Conservation (phyloP, 2,113 vertebrate species). For the Ovis canadensis region DNA sequence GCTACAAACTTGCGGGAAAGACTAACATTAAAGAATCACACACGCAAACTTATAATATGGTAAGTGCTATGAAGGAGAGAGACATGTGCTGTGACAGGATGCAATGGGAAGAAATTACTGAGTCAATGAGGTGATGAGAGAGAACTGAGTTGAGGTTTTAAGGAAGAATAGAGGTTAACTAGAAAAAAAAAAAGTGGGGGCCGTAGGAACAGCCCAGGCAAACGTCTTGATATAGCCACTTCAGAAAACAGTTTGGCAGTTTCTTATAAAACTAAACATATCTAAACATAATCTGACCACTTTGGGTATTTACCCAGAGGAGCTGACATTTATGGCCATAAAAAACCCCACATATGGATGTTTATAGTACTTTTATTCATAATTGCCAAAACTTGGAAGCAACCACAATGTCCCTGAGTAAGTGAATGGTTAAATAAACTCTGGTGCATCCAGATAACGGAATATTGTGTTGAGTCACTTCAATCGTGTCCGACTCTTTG, state of each 20-base stretch:
- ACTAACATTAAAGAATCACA: background rate
- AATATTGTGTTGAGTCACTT: background rate
- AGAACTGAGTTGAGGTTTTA: background rate
- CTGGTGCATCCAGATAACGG: background rate
- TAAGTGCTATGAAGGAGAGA: background rate
- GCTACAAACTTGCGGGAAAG: background rate
- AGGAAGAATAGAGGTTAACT: background rate
- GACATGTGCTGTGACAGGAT: background rate
- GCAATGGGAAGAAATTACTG: background rate
- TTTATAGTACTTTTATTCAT: background rate
- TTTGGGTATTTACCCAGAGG: background rate
- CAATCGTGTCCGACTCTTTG: background rate
- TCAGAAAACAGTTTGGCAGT: background rate
- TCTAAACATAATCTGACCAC: background rate
- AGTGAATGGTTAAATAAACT: background rate
- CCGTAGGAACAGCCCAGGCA: background rate
- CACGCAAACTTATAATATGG: background rate
- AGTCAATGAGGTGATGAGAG: background rate
- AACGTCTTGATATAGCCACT: background rate
- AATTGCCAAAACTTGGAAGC: background rate
- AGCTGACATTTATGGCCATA: background rate
- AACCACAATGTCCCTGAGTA: background rate
- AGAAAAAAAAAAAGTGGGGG: background rate
- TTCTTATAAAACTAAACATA: conserved; percentile 12
- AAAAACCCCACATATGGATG: background rate